Conservation (phyloP, 2,888 invertebrate species). For the Lucinisca nassula region DNA sequence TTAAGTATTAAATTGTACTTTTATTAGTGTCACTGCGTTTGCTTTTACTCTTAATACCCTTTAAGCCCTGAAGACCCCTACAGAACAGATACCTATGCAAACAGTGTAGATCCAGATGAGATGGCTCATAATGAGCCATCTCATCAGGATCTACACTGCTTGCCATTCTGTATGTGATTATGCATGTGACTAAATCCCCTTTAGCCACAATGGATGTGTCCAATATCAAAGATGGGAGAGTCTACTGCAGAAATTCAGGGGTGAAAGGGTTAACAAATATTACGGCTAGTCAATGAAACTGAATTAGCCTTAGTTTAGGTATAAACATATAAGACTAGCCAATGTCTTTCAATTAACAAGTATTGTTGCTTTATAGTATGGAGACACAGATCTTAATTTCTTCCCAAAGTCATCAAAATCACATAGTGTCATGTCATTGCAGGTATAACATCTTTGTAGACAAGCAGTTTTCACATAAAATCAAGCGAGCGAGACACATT, state of each 20-base stretch:
- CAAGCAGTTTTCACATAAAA: slow-evolving; percentile 4
- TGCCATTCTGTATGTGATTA: no score
- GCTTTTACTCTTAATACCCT: not conserved
- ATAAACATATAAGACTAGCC: not conserved
- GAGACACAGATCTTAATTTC: not conserved
- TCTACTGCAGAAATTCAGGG: no score
- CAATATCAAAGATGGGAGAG: no score
- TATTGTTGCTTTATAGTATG: not conserved
- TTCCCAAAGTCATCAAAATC: not conserved
- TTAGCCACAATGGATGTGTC: no score
- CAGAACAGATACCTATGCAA: no score
- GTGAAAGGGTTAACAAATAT: no score
- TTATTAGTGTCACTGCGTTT: not conserved
- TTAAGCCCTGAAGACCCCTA: no score
- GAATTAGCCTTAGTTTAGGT: not conserved
- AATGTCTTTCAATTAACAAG: not conserved
- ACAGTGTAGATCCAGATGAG: no score
- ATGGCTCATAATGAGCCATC: no score
- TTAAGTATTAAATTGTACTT: no score
- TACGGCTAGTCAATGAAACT: not conserved
- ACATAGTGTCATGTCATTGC: not conserved
- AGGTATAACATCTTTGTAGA: not conserved
- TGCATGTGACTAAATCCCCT: no score
- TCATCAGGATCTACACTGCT: no score
- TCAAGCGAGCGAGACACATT: not conserved